Evolutionary conservation across 2,888 invertebrate species (phyloP).

Genomic region (Brachypalpus laphriformis): DNA sequence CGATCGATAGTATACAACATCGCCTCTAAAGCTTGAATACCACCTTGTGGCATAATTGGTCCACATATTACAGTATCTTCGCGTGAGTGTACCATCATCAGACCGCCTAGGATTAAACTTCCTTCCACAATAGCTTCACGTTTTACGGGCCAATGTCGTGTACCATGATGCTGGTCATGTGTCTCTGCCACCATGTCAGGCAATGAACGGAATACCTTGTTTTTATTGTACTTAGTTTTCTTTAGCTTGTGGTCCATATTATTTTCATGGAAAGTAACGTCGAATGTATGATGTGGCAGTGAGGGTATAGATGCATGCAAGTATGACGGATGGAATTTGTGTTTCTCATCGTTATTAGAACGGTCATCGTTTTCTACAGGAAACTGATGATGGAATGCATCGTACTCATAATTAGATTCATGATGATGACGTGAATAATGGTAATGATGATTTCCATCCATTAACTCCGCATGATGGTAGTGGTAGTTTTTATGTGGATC

Average conservation of each 20-base stretch:
- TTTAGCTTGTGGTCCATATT: neutral
- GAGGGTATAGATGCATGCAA: neutral
- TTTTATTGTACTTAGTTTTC: neutral
- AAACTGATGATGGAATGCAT: neutral
- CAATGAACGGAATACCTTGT: conserved; percentile 79
- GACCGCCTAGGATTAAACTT: conserved; percentile 91
- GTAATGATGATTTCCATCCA: conserved; percentile 23
- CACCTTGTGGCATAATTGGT: conserved; percentile 94
- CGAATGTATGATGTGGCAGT: conserved; percentile 20
- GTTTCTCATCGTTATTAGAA: neutral
- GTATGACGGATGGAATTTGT: neutral
- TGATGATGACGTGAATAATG: conserved; percentile 37
- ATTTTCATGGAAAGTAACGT: conserved; percentile 6
- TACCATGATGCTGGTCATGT: conserved; percentile 70
- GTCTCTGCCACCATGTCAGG: conserved; percentile 78
- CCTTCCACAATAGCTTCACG: conserved; percentile 92
- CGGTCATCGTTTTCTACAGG: neutral
- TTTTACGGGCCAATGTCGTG: conserved; percentile 88
- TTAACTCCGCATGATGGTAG: conserved; percentile 1
- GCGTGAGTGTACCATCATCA: conserved; percentile 96
- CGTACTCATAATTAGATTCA: conserved; percentile 46
- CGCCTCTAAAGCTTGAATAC: conserved; percentile 92
- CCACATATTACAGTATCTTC: conserved; percentile 92
- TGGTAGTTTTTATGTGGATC: conserved; percentile 14
- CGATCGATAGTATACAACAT: conserved; percentile 94